Percentiles rank a stretch among this genome's conserved stretches.
phyloP scores from a whole-genome alignment of 2,797 vertebrate genomes.

The Pseudochromis fuscus region DNA sequence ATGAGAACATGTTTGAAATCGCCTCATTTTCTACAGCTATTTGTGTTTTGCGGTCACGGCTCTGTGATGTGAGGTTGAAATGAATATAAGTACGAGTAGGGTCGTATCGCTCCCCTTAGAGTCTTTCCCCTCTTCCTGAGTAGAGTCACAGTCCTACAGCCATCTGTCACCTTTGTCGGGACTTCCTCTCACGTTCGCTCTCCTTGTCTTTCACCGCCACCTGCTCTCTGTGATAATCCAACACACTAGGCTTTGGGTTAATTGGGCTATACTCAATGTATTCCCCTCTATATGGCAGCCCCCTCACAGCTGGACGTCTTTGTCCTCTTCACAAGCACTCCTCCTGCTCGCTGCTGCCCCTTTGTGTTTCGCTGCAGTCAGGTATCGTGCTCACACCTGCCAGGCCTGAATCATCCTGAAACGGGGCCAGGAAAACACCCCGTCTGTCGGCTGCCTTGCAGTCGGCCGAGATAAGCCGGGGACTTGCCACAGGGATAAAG shows the following conservation, averaged over 20 bases:
- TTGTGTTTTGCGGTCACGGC: conserved; percentile 2
- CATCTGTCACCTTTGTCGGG: conserved; percentile 64
- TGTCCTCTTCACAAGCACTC: conserved; percentile 44
- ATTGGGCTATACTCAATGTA: conserved; percentile 55
- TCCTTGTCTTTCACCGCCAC: conserved; percentile 56
- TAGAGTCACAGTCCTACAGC: conserved; percentile 35
- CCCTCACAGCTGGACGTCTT: conserved; percentile 67
- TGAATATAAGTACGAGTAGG: conserved; percentile 6
- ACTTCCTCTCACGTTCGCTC: conserved; percentile 37
- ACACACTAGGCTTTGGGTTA: conserved; percentile 55
- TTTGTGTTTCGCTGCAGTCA: conserved; percentile 47
- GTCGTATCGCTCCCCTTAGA: not conserved
- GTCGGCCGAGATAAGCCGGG: conserved; percentile 57
- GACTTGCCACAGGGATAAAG: conserved; percentile 74
- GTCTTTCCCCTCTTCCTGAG: not conserved
- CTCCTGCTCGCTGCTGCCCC: conserved; percentile 41
- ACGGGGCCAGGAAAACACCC: conserved; percentile 42
- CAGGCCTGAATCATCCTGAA: conserved; percentile 43
- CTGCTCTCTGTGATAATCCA: conserved; percentile 67
- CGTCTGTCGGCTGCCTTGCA: conserved; percentile 44
- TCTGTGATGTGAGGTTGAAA: conserved; percentile 14
- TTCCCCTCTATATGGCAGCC: conserved; percentile 21
- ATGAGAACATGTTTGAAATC: conserved; percentile 48
- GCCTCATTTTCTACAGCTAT: conserved; percentile 37
- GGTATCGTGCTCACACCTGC: conserved; percentile 61